Conservation (phyloP, 2,888 invertebrate species). For the Balanococcus diminutus region DNA sequence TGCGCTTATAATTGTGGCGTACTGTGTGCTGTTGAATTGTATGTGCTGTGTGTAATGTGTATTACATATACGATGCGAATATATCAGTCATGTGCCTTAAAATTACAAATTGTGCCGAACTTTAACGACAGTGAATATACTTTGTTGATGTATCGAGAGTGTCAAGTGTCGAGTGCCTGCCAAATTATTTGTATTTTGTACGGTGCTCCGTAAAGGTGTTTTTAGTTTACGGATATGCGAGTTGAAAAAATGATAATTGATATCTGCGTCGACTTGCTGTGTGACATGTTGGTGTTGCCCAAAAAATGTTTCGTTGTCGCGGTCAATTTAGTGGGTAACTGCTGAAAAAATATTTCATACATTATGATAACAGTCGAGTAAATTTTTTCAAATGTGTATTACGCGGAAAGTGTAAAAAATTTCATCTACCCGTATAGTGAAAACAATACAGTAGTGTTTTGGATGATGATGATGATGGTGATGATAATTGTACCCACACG, state of each 20-base stretch:
- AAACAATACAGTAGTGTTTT: not conserved
- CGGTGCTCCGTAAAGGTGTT: not conserved
- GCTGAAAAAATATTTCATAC: not conserved
- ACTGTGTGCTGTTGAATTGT: not conserved
- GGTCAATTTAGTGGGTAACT: constrained; percentile 1
- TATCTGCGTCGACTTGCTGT: not conserved
- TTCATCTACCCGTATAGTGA: not conserved
- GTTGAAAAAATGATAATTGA: not conserved
- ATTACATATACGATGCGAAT: not conserved
- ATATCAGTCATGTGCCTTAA: not conserved
- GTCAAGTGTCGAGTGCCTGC: no score
- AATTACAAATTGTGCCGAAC: not conserved
- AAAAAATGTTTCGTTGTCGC: not conserved
- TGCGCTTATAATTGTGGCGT: not conserved
- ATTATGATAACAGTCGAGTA: not conserved
- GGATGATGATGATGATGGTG: not conserved
- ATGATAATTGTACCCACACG: not conserved
- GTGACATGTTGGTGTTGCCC: not conserved
- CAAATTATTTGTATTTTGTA: not conserved
- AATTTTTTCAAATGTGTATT: not conserved
- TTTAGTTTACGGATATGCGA: not conserved
- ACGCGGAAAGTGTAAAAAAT: not conserved
- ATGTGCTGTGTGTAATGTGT: not conserved
- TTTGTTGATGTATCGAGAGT: not conserved
- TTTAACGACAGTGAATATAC: no score